Base-by-base conservation (phyloP, 1,140 invertebrate genomes). In the Trichomalopsis sarcophagae region DNA sequence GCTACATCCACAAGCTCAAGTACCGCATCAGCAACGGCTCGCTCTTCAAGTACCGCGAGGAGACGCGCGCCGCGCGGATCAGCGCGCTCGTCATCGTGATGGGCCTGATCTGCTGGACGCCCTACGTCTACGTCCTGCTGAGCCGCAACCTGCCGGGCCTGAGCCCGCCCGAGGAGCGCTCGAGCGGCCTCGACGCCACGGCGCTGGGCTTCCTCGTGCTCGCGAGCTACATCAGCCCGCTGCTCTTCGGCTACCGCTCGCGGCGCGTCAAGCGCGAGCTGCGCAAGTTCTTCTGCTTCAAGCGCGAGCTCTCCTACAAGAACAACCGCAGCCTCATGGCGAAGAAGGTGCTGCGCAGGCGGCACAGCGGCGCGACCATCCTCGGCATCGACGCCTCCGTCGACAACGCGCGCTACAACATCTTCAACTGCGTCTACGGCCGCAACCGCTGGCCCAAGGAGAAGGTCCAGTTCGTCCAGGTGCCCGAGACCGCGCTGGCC, bases 11-110 rank as follows among this genome's bases (percentile, higher is more conserved):
- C 78, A 96, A 95, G 9, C 92, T 97, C 79, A 95, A 96, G 66
- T 95, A 96, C 90, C 93, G 96, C 13, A 96, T 97, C 69, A 97
- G 96, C 82, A 97, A 97, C 89, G 97, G 96, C 14, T 96, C 96
- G n/a, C 92, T 97, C 82, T 97, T 97, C 91, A 94, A 95, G 82
- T 97, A 97, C 90, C 94, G 96, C 30, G 97, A 97, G 91, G 97
- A 97, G 91, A 96, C 96, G 47, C 94, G 97, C 84, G 96, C 97
- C 0, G 97, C 96, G 5, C 95, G 96, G 81, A 96, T 97, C 74
- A 97, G 96, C 88, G 95, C 96, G 44, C 89, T 97, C 86, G 95
- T 95, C 2, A 94, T 95, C 44, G 94, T 97, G 4, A 96, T 97
- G 94, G 95, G 96, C 44, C 93, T 95, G 82, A 94, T 94, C 36